Percentiles rank a stretch among this genome's conserved stretches.
These are phyloP conservation scores for Lithobates pipiens DNA, from an alignment of 2,797 vertebrate species.

Conservation along the genomic window DNA sequence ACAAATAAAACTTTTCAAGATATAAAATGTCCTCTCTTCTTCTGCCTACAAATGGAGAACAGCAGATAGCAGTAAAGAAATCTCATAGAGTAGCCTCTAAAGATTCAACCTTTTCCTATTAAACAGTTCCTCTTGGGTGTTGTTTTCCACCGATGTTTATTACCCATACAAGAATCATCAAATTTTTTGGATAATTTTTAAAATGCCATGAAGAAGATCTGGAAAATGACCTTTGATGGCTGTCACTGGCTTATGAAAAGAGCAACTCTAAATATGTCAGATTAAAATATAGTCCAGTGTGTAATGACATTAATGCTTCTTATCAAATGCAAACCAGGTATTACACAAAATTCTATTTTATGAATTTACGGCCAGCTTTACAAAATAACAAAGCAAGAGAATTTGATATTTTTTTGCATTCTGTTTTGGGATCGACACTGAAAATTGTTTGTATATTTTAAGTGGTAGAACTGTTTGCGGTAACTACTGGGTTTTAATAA, in stretches of 20 bases:
- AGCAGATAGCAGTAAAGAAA: neutral
- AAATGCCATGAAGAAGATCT: constrained; percentile 52
- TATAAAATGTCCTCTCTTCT: neutral
- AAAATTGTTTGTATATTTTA: neutral
- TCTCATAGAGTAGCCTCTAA: neutral
- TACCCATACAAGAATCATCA: constrained; percentile 49
- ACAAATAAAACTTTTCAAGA: neutral
- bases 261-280: constrained; percentile 51
- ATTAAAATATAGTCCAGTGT: constrained; percentile 51
- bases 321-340: constrained; percentile 52
- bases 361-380: neutral
- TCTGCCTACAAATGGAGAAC: neutral
- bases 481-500: too few species aligned
- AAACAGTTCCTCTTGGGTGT: constrained; percentile 16
- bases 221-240: constrained; percentile 52
- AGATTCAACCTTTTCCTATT: constrained; percentile 26
- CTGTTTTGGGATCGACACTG: neutral
- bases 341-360: neutral
- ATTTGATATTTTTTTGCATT: neutral
- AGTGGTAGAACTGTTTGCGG: too few species aligned
- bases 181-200: constrained; percentile 41
- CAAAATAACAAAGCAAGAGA: neutral
- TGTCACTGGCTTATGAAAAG: constrained; percentile 38
- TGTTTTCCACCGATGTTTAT: constrained; percentile 42
- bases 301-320: constrained; percentile 53